Conservation (phyloP, 2,888 invertebrate genomes). For the Octonoba sinensis region DNA sequence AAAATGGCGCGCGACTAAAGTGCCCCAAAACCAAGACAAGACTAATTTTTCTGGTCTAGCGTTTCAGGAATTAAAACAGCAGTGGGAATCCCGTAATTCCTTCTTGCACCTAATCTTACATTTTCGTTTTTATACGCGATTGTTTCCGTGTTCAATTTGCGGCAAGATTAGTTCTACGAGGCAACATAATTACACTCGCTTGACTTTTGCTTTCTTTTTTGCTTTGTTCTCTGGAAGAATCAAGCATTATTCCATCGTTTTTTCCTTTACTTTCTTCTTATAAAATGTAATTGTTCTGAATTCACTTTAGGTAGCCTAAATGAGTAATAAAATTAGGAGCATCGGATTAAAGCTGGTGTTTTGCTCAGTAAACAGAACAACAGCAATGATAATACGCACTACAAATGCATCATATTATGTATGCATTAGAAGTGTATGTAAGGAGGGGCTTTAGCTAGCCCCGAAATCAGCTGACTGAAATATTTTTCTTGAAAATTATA, state of each 20-base stretch:
- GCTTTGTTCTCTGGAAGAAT: constrained; percentile 4
- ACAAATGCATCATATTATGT: too few species aligned
- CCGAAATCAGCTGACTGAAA: too few species aligned
- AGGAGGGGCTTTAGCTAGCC: too few species aligned
- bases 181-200: constrained; percentile 55
- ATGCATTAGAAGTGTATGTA: too few species aligned
- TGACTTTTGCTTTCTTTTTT: constrained; percentile 15
- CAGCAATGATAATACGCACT: too few species aligned
- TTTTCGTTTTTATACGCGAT: constrained; percentile 49
- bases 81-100: constrained; percentile 48
- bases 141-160: constrained; percentile 62
- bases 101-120: constrained; percentile 44
- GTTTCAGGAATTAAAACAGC: constrained; percentile 58
- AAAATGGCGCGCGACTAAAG: constrained; percentile 22
- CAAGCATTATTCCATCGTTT: not conserved
- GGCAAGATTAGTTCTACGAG: constrained; percentile 62
- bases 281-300: constrained; percentile 21
- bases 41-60: constrained; percentile 45
- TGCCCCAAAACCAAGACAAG: constrained; percentile 48
- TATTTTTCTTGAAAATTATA: too few species aligned
- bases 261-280: not conserved
- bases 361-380: too few species aligned
- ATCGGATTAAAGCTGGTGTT: too few species aligned
- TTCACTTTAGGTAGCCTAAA: constrained; percentile 27
- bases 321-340: constrained; percentile 16